A percentile compares a stretch with the other conserved stretches of the same genome.
phyloP scores from a whole-genome alignment of 2,888 invertebrate species.

The Metallyticus violacea region DNA sequence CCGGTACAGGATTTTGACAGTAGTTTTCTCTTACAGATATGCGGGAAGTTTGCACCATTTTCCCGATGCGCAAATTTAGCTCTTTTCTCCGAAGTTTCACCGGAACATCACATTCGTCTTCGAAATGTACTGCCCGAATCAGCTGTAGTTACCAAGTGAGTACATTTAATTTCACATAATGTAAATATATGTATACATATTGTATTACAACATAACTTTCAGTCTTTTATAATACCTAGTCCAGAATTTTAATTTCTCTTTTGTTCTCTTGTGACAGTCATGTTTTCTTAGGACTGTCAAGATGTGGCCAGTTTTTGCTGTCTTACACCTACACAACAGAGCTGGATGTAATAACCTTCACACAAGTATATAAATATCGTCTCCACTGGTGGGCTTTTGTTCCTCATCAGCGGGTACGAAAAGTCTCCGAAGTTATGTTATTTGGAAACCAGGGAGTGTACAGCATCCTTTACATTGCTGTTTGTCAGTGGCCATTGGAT shows the following conservation, averaged over 20 bases:
- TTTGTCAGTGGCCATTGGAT: conserved; percentile 71
- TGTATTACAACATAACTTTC: too few relatives aligned
- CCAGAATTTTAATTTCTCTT: background rate
- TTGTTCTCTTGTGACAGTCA: conserved; percentile 58
- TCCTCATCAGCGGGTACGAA: conserved; percentile 53
- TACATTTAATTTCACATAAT: too few relatives aligned
- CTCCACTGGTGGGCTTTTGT: conserved; percentile 66
- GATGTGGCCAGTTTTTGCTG: conserved; percentile 87
- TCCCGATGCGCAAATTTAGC: conserved; percentile 4
- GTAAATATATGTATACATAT: too few relatives aligned
- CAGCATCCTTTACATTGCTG: conserved; percentile 57
- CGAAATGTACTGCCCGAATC: conserved; percentile 25
- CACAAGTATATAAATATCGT: conserved; percentile 59
- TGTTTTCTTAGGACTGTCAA: conserved; percentile 92
- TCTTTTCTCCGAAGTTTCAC: conserved; percentile 19
- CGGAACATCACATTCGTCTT: conserved; percentile 21
- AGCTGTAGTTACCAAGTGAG: conserved; percentile 23
- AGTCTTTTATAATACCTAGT: too few relatives aligned
- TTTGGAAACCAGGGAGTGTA: conserved; percentile 54
- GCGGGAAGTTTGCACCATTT: conserved; percentile 4
- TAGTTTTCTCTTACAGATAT: conserved; percentile 1
- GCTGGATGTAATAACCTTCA: conserved; percentile 29
- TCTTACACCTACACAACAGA: conserved; percentile 73
- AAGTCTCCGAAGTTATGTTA: conserved; percentile 58
- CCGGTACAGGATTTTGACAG: background rate